A percentile compares a stretch with the other conserved stretches of the same genome.
Evolutionary conservation across 2,797 vertebrate species (phyloP).

Genomic region (Pantherophis vulpinus): DNA sequence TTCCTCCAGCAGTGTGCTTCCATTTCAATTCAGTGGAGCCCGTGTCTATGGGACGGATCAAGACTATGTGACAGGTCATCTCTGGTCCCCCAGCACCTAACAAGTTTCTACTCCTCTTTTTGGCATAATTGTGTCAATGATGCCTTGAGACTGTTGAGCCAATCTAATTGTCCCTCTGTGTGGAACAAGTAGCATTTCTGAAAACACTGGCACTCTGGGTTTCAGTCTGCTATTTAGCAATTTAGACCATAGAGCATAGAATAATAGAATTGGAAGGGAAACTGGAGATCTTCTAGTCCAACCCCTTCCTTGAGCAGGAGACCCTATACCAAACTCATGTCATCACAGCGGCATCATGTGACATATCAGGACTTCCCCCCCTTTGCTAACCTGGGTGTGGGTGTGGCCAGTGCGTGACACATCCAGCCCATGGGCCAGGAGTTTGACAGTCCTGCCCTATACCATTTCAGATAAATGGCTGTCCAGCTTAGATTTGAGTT

Average conservation of each 20-base stretch:
- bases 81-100: neutral
- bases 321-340: neutral
- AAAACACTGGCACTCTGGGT: neutral
- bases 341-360: no score
- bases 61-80: neutral
- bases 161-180: neutral
- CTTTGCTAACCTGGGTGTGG: no score
- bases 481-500: neutral
- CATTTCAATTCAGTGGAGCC: neutral
- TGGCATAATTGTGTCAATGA: neutral
- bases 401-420: no score
- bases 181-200: neutral
- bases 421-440: fast-evolving
- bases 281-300: neutral
- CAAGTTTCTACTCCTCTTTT: neutral
- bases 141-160: neutral
- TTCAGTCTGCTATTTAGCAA: neutral
- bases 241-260: neutral
- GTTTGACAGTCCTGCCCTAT: neutral
- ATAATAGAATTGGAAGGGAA: neutral
- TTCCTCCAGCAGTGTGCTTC: neutral
- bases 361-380: no score
- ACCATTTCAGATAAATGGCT: neutral
- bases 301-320: neutral
- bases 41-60: neutral